Evolutionary conservation across 2,888 invertebrate genomes (phyloP).

Genomic region (Leptopterna dolabrata): DNA sequence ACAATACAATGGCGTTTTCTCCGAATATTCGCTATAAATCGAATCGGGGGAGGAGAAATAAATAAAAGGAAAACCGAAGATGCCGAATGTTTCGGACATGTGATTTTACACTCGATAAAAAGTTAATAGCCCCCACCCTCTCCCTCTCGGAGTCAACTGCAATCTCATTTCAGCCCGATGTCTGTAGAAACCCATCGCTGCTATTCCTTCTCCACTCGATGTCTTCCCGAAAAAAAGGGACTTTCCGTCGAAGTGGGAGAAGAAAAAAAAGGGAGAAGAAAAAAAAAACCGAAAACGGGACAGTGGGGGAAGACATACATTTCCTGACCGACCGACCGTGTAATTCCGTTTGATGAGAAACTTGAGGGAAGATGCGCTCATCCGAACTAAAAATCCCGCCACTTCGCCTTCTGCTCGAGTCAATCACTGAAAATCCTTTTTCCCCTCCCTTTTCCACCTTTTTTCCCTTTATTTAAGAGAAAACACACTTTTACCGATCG

Average conservation of each 20-base stretch:
- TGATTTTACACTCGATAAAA: slow-evolving; percentile 60
- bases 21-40: no score
- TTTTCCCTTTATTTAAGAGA: slow-evolving; percentile 32
- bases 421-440: slow-evolving; percentile 46
- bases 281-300: background rate
- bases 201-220: background rate
- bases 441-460: background rate
- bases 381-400: slow-evolving; percentile 43
- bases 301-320: slow-evolving; percentile 53
- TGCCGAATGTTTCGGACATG: slow-evolving; percentile 53
- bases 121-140: slow-evolving; percentile 49
- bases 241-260: background rate
- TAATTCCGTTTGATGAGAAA: slow-evolving; percentile 53
- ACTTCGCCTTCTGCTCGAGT: slow-evolving; percentile 21
- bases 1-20: no score
- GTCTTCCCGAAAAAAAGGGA: background rate
- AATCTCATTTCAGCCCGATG: background rate
- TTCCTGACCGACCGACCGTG: slow-evolving; percentile 47
- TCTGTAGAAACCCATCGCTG: background rate
- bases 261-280: background rate
- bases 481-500: slow-evolving; percentile 35
- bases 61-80: background rate
- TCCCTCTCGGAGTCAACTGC: background rate
- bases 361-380: slow-evolving; percentile 32
- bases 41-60: background rate